A percentile compares a stretch with the other conserved stretches of the same genome.
Evolutionary conservation across 2,888 invertebrate species (phyloP).

Genomic region (Malachius bipustulatus): DNA sequence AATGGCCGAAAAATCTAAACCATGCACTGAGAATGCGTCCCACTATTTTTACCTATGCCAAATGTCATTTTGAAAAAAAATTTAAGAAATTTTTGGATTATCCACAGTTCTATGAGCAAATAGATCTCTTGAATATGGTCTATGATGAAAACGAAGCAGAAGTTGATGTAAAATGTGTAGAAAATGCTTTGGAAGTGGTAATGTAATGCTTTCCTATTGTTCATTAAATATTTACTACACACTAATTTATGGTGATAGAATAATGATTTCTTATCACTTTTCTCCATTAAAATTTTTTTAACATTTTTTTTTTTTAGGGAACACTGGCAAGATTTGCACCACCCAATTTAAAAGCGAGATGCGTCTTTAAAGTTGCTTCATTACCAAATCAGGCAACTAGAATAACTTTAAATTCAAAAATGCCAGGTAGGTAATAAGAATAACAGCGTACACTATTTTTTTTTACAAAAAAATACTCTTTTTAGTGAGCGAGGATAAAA

Average conservation of each 20-base stretch:
- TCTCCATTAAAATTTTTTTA: conserved; percentile 4
- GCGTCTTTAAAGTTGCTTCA: conserved; percentile 8
- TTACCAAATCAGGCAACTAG: conserved; percentile 6
- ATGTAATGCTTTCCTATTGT: neutral
- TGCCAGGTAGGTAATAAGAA: conserved; percentile 10
- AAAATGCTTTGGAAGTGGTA: conserved; percentile 13
- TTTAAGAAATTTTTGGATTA: conserved; percentile 10
- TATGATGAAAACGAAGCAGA: conserved; percentile 10
- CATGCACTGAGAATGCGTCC: conserved; percentile 4
- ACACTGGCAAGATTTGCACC: conserved; percentile 13
- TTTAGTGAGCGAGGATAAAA: conserved; percentile 13
- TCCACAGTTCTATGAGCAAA: conserved; percentile 8
- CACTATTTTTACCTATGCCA: conserved; percentile 8
- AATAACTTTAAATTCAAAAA: conserved; percentile 8
- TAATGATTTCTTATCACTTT: neutral
- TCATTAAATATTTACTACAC: too few species aligned
- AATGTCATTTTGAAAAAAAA: conserved; percentile 3
- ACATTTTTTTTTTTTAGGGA: conserved; percentile 11
- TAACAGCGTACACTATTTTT: neutral
- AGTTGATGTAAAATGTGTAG: conserved; percentile 10
- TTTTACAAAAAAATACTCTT: conserved; percentile 1
- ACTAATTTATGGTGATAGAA: neutral
- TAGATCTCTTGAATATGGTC: conserved; percentile 8
- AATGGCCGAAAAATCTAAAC: conserved; percentile 7
- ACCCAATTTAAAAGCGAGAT: conserved; percentile 10